Base-by-base conservation (phyloP, 2,888 invertebrate species). In the Hirtodrosophila histrioides region DNA sequence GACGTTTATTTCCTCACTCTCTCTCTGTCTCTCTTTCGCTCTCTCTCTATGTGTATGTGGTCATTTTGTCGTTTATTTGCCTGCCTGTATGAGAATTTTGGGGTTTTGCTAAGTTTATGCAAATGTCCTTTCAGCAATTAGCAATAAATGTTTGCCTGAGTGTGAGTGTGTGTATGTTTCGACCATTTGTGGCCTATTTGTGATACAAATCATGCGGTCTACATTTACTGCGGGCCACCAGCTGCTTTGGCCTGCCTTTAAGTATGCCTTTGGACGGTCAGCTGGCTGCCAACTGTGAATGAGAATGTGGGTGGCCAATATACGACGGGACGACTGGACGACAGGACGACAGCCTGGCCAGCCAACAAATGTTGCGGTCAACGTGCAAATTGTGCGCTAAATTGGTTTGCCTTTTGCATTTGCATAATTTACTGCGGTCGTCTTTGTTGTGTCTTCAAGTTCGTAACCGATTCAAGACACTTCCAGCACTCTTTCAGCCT, bases 121-220 rank as follows among this genome's bases (percentile, higher is more conserved):
- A 85, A 84, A 84, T 84, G 83, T 78, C 67, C 83, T 78, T 76
- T 80, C 67, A 71, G 83, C 85, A 84, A 84, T 84, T 84, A 84
- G 85, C 82, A 75, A 80, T 76, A 85, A 82, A 82, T 84, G 80
- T 83, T 84, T 83, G 84, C 60, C 68, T 31, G 56, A 46, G 9
- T 45, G 33, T 36, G 49, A 12, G 29, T 48, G 45, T 53, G 64
- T 57, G 27, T 50, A 45, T 63, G 63, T 64, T 44, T 51, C 40
- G 61, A 43, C 76, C 82, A 85, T 85, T 83, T 83, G 83, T 72
- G 83, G 83, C 65, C 71, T 71, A 82, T 85, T 83, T 83, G 85
- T 82, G 78, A 85, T 78, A 83, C 80, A 83, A 85, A 83, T 85
- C 83, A 80, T 85, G 85, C 49, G 83, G 85, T 85, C 68, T 51